These are phyloP conservation scores for Euschistus heros DNA, from an alignment of 1,140 invertebrate genomes.

Conservation along the genomic window DNA sequence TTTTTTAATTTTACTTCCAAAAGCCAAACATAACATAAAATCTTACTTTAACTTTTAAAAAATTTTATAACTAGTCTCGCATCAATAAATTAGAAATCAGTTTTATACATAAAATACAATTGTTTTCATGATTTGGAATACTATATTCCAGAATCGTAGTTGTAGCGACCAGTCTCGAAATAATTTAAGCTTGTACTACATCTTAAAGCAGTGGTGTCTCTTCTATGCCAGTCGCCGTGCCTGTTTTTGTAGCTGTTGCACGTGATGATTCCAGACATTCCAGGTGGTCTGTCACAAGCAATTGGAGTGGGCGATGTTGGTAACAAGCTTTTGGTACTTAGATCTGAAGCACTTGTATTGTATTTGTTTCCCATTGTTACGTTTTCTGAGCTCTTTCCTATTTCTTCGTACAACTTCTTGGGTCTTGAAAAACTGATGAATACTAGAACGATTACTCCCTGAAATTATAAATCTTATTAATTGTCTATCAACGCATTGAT, in stretches of 20 bases:
- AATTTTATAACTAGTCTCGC: no score
- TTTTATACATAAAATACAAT: no score
- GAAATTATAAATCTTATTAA: slow-evolving; percentile 9
- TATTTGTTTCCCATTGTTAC: slow-evolving; percentile 30
- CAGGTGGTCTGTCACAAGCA: slow-evolving; percentile 41
- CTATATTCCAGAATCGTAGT: not conserved
- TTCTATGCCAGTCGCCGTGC: slow-evolving; percentile 46
- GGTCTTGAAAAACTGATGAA: slow-evolving; percentile 36
- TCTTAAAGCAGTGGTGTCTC: slow-evolving; percentile 31
- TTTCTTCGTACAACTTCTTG: slow-evolving; percentile 37
- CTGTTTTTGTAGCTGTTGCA: slow-evolving; percentile 66
- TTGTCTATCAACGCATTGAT: no score
- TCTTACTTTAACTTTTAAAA: no score
- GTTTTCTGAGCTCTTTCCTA: slow-evolving; percentile 32
- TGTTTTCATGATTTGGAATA: not conserved
- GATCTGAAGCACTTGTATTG: slow-evolving; percentile 27
- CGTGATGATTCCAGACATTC: slow-evolving; percentile 58
- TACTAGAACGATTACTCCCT: slow-evolving; percentile 36
- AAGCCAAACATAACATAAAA: no score
- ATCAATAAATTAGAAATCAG: no score
- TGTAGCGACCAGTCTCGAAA: slow-evolving; percentile 33
- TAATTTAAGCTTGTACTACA: slow-evolving; percentile 43
- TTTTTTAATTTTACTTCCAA: no score
- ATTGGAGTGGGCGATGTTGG: not conserved
- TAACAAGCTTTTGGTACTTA: not conserved